These are phyloP conservation scores for Napeogenes sylphis DNA, from an alignment of 2,888 invertebrate species.

Conservation along the genomic window DNA sequence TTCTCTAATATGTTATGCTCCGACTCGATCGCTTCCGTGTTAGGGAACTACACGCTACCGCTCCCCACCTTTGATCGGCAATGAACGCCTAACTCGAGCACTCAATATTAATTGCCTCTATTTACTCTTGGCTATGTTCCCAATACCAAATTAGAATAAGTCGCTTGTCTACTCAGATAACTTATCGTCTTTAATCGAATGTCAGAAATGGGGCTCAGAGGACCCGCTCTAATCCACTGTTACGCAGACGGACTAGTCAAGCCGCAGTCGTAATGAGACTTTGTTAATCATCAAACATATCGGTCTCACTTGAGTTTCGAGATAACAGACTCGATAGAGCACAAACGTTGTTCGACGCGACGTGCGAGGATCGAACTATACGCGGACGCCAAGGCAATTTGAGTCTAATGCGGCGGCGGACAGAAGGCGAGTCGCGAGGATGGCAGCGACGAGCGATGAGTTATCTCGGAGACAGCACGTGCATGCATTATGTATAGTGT, in stretches of 20 bases:
- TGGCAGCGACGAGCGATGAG: constrained; percentile 19
- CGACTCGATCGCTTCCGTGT: constrained; percentile 45
- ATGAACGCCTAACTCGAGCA: constrained; percentile 31
- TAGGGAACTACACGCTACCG: constrained; percentile 74
- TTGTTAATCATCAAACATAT: constrained; percentile 13
- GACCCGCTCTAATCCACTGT: constrained; percentile 12
- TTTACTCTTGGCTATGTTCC: constrained; percentile 29
- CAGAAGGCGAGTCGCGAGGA: neutral
- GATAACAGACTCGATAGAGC: constrained; percentile 1
- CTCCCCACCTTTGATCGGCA: constrained; percentile 54
- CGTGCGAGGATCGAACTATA: constrained; percentile 11
- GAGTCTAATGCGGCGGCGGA: constrained; percentile 16
- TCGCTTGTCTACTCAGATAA: constrained; percentile 22
- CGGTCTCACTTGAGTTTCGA: constrained; percentile 10
- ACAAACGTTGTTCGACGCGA: neutral
- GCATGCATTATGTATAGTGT: constrained; percentile 28
- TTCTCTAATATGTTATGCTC: constrained; percentile 33
- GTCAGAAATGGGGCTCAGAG: constrained; percentile 6
- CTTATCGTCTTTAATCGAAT: constrained; percentile 16
- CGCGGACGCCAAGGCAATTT: constrained; percentile 15
- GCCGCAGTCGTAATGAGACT: constrained; percentile 11
- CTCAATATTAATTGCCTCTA: constrained; percentile 11
- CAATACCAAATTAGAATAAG: constrained; percentile 23
- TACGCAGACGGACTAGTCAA: constrained; percentile 8
- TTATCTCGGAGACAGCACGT: constrained; percentile 30